These are phyloP conservation scores for Dipodomys spectabilis DNA, from an alignment of 2,113 vertebrate species.

Conservation along the genomic window DNA sequence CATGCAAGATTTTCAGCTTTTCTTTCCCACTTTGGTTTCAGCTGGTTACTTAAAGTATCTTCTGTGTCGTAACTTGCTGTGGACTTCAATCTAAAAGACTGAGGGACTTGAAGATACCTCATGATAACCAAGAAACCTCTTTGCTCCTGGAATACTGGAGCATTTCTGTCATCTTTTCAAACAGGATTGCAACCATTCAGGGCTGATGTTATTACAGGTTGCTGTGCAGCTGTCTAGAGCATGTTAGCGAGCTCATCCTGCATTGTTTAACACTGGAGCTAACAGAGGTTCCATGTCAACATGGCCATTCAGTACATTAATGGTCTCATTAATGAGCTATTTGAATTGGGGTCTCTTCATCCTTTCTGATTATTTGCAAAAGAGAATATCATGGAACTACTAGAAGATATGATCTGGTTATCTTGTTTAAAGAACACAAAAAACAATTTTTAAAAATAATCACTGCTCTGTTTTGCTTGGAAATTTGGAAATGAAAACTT, in stretches of 20 bases:
- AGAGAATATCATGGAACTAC: neutral
- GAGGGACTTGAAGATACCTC: neutral
- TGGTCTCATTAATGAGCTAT: neutral
- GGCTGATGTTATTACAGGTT: neutral
- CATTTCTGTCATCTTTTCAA: slow-evolving; percentile 12
- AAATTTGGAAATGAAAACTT: slow-evolving; percentile 3
- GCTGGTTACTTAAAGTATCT: neutral
- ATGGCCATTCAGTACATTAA: neutral
- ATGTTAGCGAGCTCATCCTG: neutral
- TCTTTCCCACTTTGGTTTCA: neutral
- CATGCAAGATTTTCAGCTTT: neutral
- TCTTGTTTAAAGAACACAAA: neutral
- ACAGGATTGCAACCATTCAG: neutral
- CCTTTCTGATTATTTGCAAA: slow-evolving; percentile 25
- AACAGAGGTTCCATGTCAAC: neutral
- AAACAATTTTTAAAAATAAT: neutral
- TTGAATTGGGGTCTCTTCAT: neutral
- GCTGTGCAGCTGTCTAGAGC: neutral
- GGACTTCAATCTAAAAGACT: slow-evolving; percentile 7
- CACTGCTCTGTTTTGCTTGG: neutral
- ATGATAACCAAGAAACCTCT: neutral
- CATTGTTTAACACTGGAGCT: neutral
- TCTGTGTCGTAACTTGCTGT: neutral
- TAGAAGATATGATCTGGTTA: neutral
- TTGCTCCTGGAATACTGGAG: slow-evolving; percentile 24